phyloP scores from a whole-genome alignment of 2,888 invertebrate species.

The Masnerella sp. region DNA sequence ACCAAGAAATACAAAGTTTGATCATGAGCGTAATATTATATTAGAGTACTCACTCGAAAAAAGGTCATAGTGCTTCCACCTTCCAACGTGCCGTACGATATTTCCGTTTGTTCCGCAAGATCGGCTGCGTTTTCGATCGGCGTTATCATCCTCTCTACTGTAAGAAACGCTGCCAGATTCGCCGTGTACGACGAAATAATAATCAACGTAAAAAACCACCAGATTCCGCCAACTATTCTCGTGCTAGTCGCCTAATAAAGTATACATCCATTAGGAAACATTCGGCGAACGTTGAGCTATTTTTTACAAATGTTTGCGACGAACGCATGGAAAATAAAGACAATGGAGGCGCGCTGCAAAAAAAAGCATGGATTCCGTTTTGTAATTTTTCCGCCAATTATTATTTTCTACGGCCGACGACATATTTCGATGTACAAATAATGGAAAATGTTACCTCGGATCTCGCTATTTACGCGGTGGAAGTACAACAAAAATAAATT shows the following conservation, averaged over 20 bases:
- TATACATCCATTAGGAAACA: slow-evolving; percentile 23
- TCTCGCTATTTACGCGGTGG: neutral
- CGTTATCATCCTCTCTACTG: slow-evolving; percentile 96
- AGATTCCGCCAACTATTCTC: slow-evolving; percentile 96
- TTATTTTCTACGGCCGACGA: too few species aligned
- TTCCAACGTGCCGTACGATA: slow-evolving; percentile 95
- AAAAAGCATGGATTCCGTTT: too few species aligned
- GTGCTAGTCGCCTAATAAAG: slow-evolving; percentile 89
- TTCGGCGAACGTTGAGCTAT: neutral
- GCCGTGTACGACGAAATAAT: slow-evolving; percentile 99
- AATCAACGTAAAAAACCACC: slow-evolving; percentile 99
- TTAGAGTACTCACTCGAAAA: slow-evolving; percentile 86
- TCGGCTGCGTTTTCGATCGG: slow-evolving; percentile 98
- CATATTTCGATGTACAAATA: too few species aligned
- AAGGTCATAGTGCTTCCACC: slow-evolving; percentile 98
- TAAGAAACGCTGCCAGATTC: slow-evolving; percentile 95
- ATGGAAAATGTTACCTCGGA: neutral
- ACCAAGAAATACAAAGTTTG: neutral
- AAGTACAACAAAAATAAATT: too few species aligned
- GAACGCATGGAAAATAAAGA: too few species aligned
- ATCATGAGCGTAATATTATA: slow-evolving; percentile 18
- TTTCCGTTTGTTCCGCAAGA: slow-evolving; percentile 94
- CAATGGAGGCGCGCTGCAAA: neutral
- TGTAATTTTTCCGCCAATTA: too few species aligned
- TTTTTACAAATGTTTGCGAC: too few species aligned